These are phyloP conservation scores for Morelia viridis DNA, from an alignment of 2,797 vertebrate species.

Conservation along the genomic window DNA sequence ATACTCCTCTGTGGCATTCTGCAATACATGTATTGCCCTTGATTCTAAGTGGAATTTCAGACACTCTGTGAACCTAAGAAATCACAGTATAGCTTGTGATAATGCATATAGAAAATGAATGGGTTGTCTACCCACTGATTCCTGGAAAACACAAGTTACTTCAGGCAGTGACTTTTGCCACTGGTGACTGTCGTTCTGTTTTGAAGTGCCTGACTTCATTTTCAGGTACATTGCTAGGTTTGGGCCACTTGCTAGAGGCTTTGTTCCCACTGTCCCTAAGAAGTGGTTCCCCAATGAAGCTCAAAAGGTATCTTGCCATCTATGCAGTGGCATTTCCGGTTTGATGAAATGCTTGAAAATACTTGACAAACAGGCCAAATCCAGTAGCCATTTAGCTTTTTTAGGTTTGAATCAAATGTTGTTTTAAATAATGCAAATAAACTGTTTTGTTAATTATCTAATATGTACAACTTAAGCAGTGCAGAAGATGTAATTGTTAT, in stretches of 20 bases:
- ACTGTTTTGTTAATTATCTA: not conserved
- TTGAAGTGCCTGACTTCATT: not conserved
- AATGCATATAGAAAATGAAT: too few species aligned
- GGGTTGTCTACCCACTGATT: too few species aligned
- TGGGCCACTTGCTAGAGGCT: not conserved
- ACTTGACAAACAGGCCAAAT: not conserved
- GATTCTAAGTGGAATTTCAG: too few species aligned
- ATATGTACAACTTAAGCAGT: not conserved
- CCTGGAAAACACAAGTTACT: not conserved
- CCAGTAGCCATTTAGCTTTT: not conserved
- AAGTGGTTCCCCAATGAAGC: not conserved
- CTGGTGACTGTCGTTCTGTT: not conserved
- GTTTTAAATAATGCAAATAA: not conserved
- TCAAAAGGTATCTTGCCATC: not conserved
- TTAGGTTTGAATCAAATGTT: not conserved
- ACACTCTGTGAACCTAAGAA: too few species aligned
- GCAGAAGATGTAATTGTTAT: not conserved
- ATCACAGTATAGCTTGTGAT: too few species aligned
- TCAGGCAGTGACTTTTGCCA: not conserved
- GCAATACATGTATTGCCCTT: too few species aligned
- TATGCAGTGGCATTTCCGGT: too few species aligned
- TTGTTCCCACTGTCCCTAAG: not conserved
- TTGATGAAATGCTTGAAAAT: not conserved
- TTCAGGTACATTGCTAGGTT: not conserved
- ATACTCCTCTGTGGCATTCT: too few species aligned